A percentile compares a stretch with the other conserved stretches of the same genome.
These are phyloP conservation scores for Mylabris sibirica DNA, from an alignment of 2,888 invertebrate species.

Conservation along the genomic window DNA sequence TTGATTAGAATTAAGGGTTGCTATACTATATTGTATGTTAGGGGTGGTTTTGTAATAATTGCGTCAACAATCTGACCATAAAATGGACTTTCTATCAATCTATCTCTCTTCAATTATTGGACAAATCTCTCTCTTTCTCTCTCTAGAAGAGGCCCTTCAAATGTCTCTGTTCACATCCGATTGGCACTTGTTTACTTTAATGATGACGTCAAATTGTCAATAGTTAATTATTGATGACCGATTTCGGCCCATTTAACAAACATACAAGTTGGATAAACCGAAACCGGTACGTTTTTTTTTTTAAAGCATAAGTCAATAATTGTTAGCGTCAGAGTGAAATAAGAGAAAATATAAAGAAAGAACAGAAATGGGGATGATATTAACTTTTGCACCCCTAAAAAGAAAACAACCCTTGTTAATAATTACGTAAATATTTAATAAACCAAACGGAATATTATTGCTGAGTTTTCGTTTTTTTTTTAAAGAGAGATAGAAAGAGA, in stretches of 20 bases:
- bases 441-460: too few species aligned
- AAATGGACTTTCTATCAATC: not conserved
- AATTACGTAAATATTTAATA: too few species aligned
- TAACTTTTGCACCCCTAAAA: too few species aligned
- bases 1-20: slow-evolving; percentile 5
- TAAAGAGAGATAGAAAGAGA: too few species aligned
- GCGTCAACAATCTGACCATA: not conserved
- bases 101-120: not conserved
- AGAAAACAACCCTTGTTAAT: too few species aligned
- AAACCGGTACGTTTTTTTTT: not conserved
- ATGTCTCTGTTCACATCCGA: not conserved
- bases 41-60: not conserved
- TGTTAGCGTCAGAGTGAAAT: too few species aligned
- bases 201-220: slow-evolving; percentile 5
- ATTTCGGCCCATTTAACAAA: not conserved
- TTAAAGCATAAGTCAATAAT: not conserved
- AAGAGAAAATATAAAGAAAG: too few species aligned
- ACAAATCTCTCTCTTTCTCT: not conserved
- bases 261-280: not conserved
- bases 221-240: not conserved
- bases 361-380: too few species aligned
- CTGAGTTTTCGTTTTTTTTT: too few species aligned
- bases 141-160: not conserved
- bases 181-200: slow-evolving; percentile 7
- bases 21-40: not conserved